A percentile compares a stretch with the other conserved stretches of the same genome.
Evolutionary conservation across 2,797 vertebrate species (phyloP).

Genomic region (Phaenicophaeus curvirostris): DNA sequence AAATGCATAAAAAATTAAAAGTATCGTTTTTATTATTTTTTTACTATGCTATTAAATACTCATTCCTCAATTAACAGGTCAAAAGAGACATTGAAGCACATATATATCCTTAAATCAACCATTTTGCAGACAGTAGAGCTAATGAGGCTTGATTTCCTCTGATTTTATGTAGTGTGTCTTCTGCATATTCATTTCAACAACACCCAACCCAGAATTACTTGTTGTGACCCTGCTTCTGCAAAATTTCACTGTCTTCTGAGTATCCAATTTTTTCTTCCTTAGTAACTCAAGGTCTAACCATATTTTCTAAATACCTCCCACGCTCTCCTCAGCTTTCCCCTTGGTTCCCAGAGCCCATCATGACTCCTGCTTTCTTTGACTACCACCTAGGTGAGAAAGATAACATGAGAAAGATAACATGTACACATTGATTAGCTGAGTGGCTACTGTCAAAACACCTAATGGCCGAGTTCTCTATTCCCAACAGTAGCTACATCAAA

Average conservation of each 20-base stretch:
- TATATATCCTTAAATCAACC: not conserved
- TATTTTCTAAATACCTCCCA: not conserved
- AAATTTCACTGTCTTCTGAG: not conserved
- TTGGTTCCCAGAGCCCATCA: not conserved
- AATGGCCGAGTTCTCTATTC: not conserved
- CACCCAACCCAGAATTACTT: not conserved
- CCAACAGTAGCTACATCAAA: not conserved
- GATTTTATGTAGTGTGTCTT: not conserved
- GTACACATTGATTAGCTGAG: not conserved
- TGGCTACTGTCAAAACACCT: not conserved
- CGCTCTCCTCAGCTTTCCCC: not conserved
- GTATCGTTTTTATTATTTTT: not conserved
- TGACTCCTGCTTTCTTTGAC: not conserved
- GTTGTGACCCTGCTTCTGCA: not conserved
- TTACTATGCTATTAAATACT: not conserved
- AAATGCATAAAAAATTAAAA: not conserved
- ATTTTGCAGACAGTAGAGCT: not conserved
- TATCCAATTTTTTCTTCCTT: not conserved
- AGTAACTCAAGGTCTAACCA: not conserved
- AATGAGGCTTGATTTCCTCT: not conserved
- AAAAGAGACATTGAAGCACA: not conserved
- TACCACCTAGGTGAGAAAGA: not conserved
- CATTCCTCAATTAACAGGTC: not conserved
- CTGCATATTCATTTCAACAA: not conserved
- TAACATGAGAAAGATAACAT: not conserved